Evolutionary conservation across 2,888 invertebrate genomes (phyloP), one percentile per base, ranked within the genome.

Genomic region (Microlaimidae sp.): DNA sequence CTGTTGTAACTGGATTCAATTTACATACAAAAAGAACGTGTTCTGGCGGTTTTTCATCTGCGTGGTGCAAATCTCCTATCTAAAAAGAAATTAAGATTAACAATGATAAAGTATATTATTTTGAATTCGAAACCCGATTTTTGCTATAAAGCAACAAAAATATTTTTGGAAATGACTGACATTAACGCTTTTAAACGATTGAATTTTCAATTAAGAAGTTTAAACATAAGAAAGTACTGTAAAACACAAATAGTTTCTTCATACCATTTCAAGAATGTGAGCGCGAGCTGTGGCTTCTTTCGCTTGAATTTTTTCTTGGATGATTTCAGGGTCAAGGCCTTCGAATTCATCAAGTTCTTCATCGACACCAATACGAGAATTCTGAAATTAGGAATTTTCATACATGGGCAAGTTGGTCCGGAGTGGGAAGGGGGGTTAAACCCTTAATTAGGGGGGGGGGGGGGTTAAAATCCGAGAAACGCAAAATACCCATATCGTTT

Each of bases 21-120:
- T 97, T 99, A 73, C 97, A 99, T 28, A 99, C 89, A 75, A 99
- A 99, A 0, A 99, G 76, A 1, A 99, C 93, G 76, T 97, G 95
- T 74, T 99, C 97, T 5, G 95, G 93, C 0, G 97, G 97, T 4
- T 88, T 89, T 71, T 92, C 84, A 56, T 97, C 93, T 17, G 88
- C 93, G 75, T 92, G 86, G 0, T 93, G 93, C 54, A 97, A 76
- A 72, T 97, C 97, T 0, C 95, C 95, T 24, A 95, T 67, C 73
- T 72, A 51, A 47, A 52, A 29, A n/a, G n/a, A n/a, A 54, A 53
- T 42, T 7, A 32, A 27, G 5, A n/a, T n/a, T n/a, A n/a, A n/a
- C n/a, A n/a, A n/a, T n/a, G n/a, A n/a, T n/a, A n/a, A n/a, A n/a
- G n/a, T n/a, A n/a, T n/a, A n/a, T n/a, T n/a, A n/a, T n/a, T n/a